Conservation (phyloP, 2,113 vertebrate genomes). For the Silurus asotus region DNA sequence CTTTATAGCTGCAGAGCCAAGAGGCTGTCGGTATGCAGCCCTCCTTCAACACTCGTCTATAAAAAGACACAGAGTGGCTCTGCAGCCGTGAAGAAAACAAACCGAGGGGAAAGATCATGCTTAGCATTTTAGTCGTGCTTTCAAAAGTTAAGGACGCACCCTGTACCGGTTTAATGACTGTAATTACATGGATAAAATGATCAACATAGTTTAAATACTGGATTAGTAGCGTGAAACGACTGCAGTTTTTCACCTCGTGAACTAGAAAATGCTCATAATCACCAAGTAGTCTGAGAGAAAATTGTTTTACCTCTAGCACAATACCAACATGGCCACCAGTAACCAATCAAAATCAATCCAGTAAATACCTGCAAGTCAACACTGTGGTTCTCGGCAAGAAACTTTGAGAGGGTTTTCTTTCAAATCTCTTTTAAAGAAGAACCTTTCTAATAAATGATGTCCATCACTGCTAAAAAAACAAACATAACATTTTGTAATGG, state of each 20-base stretch:
- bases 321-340: not conserved
- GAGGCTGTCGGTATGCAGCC: slow-evolving; percentile 20
- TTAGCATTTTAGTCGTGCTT: slow-evolving; percentile 11
- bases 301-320: not conserved
- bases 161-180: no score
- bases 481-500: no score
- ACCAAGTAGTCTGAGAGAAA: not conserved
- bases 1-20: not conserved
- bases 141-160: not conserved
- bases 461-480: no score
- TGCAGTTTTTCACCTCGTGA: not conserved
- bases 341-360: not conserved
- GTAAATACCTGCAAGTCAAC: not conserved
- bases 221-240: not conserved
- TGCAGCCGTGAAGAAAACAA: slow-evolving; percentile 34
- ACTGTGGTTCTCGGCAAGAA: not conserved
- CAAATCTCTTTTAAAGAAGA: not conserved
- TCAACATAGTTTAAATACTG: not conserved
- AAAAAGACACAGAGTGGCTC: slow-evolving; percentile 1
- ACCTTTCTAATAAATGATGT: not conserved
- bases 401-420: not conserved
- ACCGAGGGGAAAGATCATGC: slow-evolving; percentile 16
- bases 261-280: not conserved
- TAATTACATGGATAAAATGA: not conserved
- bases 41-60: slow-evolving; percentile 1